Evolutionary conservation across 1,140 invertebrate species (phyloP).

Genomic region (Cotesia typhae): DNA sequence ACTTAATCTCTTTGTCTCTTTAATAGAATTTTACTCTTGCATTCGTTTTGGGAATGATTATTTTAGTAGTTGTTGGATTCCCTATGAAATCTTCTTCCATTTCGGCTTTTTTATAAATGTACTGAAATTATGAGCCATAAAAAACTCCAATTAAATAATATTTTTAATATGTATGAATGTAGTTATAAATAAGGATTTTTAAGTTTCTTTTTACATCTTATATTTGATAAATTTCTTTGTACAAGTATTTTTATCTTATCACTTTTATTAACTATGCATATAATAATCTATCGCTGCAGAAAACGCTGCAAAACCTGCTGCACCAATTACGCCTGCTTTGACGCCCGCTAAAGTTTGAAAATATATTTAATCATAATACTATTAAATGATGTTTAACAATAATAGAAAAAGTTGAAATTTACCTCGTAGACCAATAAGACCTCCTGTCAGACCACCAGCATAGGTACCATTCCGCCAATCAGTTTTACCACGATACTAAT

Average conservation of each 20-base stretch:
- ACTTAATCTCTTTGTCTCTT: too few relatives aligned
- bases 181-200: conserved; percentile 7
- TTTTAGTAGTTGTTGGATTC: too few relatives aligned
- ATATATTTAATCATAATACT: conserved; percentile 22
- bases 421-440: conserved; percentile 94
- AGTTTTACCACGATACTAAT: conserved; percentile 87
- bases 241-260: not conserved
- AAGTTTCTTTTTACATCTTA: not conserved
- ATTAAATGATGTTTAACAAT: not conserved
- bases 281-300: conserved; percentile 96
- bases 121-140: too few relatives aligned
- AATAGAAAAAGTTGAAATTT: conserved; percentile 38
- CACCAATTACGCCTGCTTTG: conserved; percentile 90
- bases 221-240: conserved; percentile 2
- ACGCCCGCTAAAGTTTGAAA: conserved; percentile 81
- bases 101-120: too few relatives aligned
- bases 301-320: conserved; percentile 94
- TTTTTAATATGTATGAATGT: not conserved
- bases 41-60: too few relatives aligned
- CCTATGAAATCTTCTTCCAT: too few relatives aligned
- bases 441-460: conserved; percentile 92
- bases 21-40: too few relatives aligned
- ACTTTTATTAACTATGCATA: conserved; percentile 70
- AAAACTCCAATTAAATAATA: not conserved
- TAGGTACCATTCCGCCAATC: conserved; percentile 97